These are phyloP conservation scores for Passer montanus DNA, from an alignment of 2,113 vertebrate species.

Conservation along the genomic window DNA sequence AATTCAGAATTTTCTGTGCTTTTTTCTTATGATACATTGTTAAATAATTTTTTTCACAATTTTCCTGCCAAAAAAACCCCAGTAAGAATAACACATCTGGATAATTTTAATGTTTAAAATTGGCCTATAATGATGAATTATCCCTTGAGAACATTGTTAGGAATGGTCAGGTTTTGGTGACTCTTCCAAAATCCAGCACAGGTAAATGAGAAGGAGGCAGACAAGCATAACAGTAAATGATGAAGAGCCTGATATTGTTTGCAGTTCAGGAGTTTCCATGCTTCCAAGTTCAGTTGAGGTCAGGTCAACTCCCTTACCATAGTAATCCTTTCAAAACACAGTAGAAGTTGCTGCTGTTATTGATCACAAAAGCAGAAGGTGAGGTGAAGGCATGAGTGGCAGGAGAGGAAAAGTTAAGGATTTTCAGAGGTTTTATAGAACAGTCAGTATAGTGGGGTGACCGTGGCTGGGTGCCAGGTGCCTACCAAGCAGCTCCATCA, in stretches of 20 bases:
- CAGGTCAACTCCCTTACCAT: neutral
- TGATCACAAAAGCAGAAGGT: neutral
- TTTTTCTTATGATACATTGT: neutral
- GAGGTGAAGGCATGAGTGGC: neutral
- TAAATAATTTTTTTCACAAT: accelerated
- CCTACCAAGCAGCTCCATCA: neutral
- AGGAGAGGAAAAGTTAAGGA: neutral
- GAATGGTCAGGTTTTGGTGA: neutral
- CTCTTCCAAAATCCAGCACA: neutral
- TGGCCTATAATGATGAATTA: neutral
- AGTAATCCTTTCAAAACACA: neutral
- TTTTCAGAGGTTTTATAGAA: neutral
- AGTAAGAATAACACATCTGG: neutral
- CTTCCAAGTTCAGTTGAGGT: neutral
- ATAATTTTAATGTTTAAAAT: neutral
- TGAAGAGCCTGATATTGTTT: neutral
- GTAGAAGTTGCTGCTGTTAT: neutral
- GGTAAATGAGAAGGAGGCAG: neutral
- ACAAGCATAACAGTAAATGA: neutral
- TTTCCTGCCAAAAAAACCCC: neutral
- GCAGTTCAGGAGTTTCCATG: neutral
- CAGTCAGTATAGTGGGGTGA: neutral
- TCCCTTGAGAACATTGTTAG: neutral
- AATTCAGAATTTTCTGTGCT: neutral
- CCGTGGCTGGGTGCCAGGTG: neutral